Percentiles rank a stretch among this genome's conserved stretches.
These are phyloP conservation scores for Nephrotoma appendiculata DNA, from an alignment of 2,888 invertebrate genomes.

Conservation along the genomic window DNA sequence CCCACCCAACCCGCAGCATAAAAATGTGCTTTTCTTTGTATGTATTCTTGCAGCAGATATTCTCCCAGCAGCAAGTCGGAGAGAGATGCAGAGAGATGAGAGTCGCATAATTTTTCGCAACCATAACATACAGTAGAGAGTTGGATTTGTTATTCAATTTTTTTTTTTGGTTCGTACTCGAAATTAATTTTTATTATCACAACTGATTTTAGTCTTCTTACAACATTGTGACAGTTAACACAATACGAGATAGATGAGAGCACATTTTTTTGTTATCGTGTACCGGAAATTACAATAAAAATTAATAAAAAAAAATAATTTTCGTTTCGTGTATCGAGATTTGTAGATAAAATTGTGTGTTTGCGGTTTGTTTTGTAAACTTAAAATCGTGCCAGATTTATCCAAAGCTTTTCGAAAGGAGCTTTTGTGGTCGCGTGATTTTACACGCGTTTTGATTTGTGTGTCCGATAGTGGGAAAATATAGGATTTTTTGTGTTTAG, in stretches of 20 bases:
- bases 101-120: background rate
- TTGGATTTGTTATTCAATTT: background rate
- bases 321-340: too few relatives aligned
- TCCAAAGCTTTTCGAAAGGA: background rate
- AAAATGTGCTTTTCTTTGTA: background rate
- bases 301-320: too few relatives aligned
- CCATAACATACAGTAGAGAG: background rate
- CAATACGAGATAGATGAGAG: background rate
- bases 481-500: background rate
- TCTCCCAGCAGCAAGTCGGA: background rate
- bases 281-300: background rate
- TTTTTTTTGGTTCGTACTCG: background rate
- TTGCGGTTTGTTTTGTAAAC: background rate
- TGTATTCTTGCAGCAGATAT: background rate
- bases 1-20: background rate
- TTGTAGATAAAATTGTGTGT: background rate
- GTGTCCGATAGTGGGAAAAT: background rate
- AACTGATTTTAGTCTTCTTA: background rate
- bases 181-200: background rate
- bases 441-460: background rate
- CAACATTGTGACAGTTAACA: background rate
- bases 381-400: background rate
- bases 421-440: background rate
- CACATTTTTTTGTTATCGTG: background rate
- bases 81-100: background rate